phyloP scores from a whole-genome alignment of 2,797 vertebrate species.

The Apogon talboti region DNA sequence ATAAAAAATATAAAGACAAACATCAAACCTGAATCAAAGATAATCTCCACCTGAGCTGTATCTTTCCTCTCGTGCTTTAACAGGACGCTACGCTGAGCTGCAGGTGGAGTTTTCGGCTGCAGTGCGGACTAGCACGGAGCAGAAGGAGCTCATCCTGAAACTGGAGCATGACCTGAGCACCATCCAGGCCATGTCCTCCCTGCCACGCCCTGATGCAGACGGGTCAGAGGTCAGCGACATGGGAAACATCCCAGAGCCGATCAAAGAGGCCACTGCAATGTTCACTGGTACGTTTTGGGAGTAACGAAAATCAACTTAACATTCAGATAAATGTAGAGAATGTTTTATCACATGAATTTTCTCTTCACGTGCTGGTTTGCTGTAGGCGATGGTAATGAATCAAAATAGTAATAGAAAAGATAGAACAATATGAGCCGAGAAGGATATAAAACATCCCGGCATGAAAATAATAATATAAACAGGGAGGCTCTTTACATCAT shows the following conservation, averaged over 20 bases:
- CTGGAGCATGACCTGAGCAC: conserved; percentile 96
- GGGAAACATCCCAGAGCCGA: conserved; percentile 91
- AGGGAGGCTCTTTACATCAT: too few relatives aligned
- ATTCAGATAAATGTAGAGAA: too few relatives aligned
- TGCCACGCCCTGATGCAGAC: conserved; percentile 89
- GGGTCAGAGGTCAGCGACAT: conserved; percentile 85
- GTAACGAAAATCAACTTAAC: too few relatives aligned
- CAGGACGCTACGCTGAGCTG: conserved; percentile 90
- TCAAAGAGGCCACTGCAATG: conserved; percentile 93
- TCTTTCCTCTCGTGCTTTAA: background rate
- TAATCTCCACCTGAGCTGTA: background rate
- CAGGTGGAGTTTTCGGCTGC: conserved; percentile 90
- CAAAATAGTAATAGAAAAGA: too few relatives aligned
- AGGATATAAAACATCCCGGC: too few relatives aligned
- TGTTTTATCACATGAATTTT: too few relatives aligned
- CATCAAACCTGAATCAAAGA: too few relatives aligned
- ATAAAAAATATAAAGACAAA: background rate
- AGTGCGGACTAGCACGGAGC: conserved; percentile 83
- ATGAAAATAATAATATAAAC: too few relatives aligned
- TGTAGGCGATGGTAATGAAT: too few relatives aligned
- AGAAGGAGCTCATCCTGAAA: conserved; percentile 92
- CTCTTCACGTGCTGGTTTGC: too few relatives aligned
- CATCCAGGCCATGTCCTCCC: conserved; percentile 87
- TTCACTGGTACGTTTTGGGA: conserved; percentile 84
- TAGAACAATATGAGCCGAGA: too few relatives aligned